Evolutionary conservation across 2,797 vertebrate genomes (phyloP).

Genomic region (Botia kubotai): DNA sequence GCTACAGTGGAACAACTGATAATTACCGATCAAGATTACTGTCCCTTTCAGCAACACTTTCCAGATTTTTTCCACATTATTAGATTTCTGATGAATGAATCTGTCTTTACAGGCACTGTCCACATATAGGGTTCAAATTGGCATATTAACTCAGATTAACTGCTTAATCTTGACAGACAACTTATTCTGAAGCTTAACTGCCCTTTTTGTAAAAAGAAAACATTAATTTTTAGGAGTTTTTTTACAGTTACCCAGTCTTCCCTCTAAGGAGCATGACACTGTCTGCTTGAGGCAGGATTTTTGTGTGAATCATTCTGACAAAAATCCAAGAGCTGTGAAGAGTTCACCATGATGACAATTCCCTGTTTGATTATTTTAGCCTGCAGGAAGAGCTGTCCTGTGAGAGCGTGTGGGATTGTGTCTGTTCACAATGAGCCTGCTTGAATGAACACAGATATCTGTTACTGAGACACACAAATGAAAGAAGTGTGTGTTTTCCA

Average conservation of each 20-base stretch:
- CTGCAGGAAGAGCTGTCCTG: neutral
- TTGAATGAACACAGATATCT: slow-evolving; percentile 29
- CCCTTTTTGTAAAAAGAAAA: too few relatives aligned
- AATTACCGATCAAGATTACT: neutral
- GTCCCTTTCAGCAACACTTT: neutral
- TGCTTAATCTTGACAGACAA: too few relatives aligned
- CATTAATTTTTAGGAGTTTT: too few relatives aligned
- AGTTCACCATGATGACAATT: neutral
- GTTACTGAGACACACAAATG: neutral
- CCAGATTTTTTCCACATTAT: neutral
- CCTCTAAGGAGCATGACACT: neutral
- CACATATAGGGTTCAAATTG: too few relatives aligned
- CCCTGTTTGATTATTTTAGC: neutral
- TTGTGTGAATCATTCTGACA: neutral
- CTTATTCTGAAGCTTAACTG: too few relatives aligned
- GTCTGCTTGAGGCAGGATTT: neutral
- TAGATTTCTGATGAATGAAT: neutral
- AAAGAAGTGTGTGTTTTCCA: slow-evolving; percentile 43
- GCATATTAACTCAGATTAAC: too few relatives aligned
- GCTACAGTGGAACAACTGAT: neutral
- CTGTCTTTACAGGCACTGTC: neutral
- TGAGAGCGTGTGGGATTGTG: slow-evolving; percentile 1
- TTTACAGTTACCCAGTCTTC: too few relatives aligned
- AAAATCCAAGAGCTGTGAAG: neutral
- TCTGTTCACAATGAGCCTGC: neutral